phyloP scores from a whole-genome alignment of 53 echinoderm and acorn worm species.

The Patiria pectinifera region DNA sequence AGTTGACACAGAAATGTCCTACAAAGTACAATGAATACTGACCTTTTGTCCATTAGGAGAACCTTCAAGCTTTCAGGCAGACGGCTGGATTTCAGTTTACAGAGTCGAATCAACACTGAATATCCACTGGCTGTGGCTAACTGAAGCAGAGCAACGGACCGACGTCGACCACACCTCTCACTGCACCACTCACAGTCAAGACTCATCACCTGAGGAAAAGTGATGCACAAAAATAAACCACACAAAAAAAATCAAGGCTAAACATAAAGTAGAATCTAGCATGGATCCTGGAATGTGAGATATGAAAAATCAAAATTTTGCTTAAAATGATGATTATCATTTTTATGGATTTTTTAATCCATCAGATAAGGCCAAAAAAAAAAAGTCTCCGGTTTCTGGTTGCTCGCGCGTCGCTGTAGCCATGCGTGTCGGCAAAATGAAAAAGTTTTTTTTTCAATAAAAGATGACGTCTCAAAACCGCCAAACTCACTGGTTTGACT shows the following conservation, averaged over 20 bases:
- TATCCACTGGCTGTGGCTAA: conserved; percentile 67
- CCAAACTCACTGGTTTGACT: too few relatives aligned
- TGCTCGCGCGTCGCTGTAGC: too few relatives aligned
- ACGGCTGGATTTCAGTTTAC: conserved; percentile 50
- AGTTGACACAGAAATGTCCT: too few relatives aligned
- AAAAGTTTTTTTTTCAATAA: too few relatives aligned
- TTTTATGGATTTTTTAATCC: too few relatives aligned
- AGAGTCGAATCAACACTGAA: conserved; percentile 75
- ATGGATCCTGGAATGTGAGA: background rate
- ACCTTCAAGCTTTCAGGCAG: conserved; percentile 61
- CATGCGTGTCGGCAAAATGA: too few relatives aligned
- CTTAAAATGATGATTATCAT: too few relatives aligned
- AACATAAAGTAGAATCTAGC: background rate
- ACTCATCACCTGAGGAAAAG: conserved; percentile 78
- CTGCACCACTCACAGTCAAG: conserved; percentile 97
- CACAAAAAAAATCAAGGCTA: background rate
- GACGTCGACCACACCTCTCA: conserved; percentile 55
- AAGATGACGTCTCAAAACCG: too few relatives aligned
- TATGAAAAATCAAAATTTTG: background rate
- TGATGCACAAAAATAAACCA: background rate
- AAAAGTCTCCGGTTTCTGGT: too few relatives aligned
- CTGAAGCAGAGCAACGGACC: conserved; percentile 87
- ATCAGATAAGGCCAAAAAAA: too few relatives aligned
- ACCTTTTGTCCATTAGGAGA: conserved; percentile 76
- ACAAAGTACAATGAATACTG: background rate